Evolutionary conservation across 2,888 invertebrate species (phyloP), one percentile per base, ranked within the genome.

Genomic region (Leuctra nigra): DNA sequence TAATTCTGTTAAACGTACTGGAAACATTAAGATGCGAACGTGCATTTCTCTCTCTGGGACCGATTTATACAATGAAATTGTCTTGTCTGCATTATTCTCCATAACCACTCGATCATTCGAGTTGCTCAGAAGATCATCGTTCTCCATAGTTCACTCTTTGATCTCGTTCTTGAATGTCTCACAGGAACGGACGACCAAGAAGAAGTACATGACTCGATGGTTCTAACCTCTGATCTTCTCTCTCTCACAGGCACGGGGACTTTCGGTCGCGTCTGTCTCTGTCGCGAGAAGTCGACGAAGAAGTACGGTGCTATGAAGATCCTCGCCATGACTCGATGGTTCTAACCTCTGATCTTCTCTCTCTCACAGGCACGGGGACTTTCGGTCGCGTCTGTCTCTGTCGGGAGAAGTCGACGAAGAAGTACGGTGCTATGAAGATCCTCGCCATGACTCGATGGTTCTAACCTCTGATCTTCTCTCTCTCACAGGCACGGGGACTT

Each of bases 371-470:
- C 63, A 97, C 96, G 29, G 98, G 97, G 53, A 97, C 97, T 38
- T 98, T 98, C 72, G 97, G 97, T 46, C 83, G 96, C 57, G 98
- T 98, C 25, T 87, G 94, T 61, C 75, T 97, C 58, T 91, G 91
- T 69, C 82, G 87, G 65, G 90, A 94, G 72, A 89, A 87, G 70
- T 80, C 83, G 53, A 84, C 84, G 44, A 83, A 86, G 66, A 83
- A 84, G 69, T 92, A 87, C 72, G 83, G 87, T 68, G 98, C 98
- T 46, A 87, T 98, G 82, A 98, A 98, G 77, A 88, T 96, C 64
- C 79, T 98, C 63, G 87, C 91, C 58, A 91, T 97, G n/a, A n/a
- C n/a, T 29, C 29, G 20, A n/a, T 11, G 41, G 11, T 20, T 14
- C 13, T 18, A n/a, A 44, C 23, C 20, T 4, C 4, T 4, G 9